Evolutionary conservation across 30 jellyfish, hydroid and myxozoan species (phyloP).

Genomic region (Turritopsis dohrnii): DNA sequence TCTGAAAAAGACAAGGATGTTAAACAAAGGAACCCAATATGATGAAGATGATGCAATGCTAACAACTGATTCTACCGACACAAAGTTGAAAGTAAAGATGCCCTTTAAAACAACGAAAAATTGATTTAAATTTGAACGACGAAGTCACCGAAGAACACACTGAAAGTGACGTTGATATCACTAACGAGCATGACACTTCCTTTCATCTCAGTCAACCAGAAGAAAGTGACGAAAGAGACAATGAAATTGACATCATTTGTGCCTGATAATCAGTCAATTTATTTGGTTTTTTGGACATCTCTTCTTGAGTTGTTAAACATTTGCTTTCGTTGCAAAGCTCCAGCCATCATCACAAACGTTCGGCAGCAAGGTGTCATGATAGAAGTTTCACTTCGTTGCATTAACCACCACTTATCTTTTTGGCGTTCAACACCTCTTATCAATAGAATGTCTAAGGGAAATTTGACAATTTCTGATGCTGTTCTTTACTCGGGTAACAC

Average conservation of each 20-base stretch:
- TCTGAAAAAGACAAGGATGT: not conserved
- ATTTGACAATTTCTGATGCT: too few species aligned
- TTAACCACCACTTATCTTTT: too few species aligned
- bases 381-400: too few species aligned
- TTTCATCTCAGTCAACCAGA: slow-evolving; percentile 15
- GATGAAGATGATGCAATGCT: not conserved
- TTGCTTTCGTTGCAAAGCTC: slow-evolving; percentile 15
- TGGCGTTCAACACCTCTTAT: too few species aligned
- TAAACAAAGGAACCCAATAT: not conserved
- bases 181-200: slow-evolving; percentile 13
- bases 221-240: slow-evolving; percentile 1
- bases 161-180: slow-evolving; percentile 22
- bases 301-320: slow-evolving; percentile 18
- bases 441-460: too few species aligned
- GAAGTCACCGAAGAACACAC: slow-evolving; percentile 1
- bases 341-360: slow-evolving; percentile 6
- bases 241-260: slow-evolving; percentile 9
- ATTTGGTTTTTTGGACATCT: slow-evolving; percentile 33
- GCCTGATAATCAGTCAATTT: slow-evolving; percentile 29
- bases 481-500: too few species aligned
- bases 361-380: not conserved
- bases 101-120: not conserved
- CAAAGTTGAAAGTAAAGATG: not conserved
- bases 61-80: not conserved
- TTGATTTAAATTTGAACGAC: not conserved